Evolutionary conservation across 2,888 invertebrate species (phyloP).

Genomic region (Heteromyza rotundicornis): DNA sequence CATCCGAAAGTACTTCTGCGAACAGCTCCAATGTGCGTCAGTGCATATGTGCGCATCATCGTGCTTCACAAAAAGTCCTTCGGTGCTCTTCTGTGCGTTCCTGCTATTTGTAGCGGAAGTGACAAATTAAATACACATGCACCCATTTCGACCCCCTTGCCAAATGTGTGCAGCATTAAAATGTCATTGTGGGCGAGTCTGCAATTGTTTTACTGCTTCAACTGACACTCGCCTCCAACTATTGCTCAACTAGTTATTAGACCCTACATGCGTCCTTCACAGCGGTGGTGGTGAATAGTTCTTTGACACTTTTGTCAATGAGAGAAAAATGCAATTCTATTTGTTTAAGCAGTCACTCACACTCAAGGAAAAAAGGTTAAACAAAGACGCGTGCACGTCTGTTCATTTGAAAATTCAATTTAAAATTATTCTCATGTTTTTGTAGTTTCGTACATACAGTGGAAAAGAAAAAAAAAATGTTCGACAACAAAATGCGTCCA

Average conservation of each 20-base stretch:
- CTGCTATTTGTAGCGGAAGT: neutral
- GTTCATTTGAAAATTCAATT: no score
- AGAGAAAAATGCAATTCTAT: conserved; percentile 20
- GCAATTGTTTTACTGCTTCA: neutral
- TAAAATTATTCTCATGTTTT: no score
- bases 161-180: conserved; percentile 4
- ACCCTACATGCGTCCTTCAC: no score
- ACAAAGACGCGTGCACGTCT: no score
- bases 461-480: no score
- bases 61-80: no score
- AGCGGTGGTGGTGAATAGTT: neutral
- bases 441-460: no score
- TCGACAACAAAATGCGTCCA: no score
- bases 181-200: conserved; percentile 13
- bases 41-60: neutral
- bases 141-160: neutral
- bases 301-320: conserved; percentile 10
- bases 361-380: neutral
- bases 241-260: no score
- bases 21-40: neutral
- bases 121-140: neutral
- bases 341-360: neutral
- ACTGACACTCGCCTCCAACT: conserved; percentile 12
- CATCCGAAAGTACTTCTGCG: no score
- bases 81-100: neutral